Percentiles rank a stretch among this genome's conserved stretches.
phyloP scores from a whole-genome alignment of 2,797 vertebrate species.

The Cyprinella venusta region DNA sequence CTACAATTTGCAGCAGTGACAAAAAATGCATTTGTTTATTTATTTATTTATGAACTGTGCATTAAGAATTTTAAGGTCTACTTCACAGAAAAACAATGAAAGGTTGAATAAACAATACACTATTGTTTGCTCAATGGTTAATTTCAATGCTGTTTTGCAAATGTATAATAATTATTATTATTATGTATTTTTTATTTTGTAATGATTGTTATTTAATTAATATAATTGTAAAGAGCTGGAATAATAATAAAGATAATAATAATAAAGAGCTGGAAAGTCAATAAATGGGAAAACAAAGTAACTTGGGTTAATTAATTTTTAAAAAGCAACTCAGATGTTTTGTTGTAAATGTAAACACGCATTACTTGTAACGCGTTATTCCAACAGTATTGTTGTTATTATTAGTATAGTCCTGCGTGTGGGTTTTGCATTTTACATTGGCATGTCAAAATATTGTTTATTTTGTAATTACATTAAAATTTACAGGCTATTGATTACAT shows the following conservation, averaged over 20 bases:
- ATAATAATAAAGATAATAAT: no score
- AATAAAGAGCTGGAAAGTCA: background rate
- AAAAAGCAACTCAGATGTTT: no score
- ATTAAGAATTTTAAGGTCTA: constrained; percentile 35
- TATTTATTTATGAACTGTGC: constrained; percentile 32
- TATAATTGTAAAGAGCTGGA: background rate
- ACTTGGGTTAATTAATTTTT: no score
- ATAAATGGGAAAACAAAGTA: background rate
- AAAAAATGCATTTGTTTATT: constrained; percentile 16
- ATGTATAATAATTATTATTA: no score
- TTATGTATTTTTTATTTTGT: background rate
- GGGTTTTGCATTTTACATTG: background rate
- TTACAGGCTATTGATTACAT: background rate
- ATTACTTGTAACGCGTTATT: background rate
- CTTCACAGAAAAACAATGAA: background rate
- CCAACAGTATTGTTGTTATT: background rate
- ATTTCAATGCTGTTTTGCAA: background rate
- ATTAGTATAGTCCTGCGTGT: no score
- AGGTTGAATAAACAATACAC: background rate
- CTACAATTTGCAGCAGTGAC: background rate
- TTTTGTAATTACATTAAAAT: background rate
- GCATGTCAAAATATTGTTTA: background rate
- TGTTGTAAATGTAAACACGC: no score
- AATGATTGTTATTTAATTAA: background rate
- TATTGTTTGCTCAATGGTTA: background rate